phyloP scores from a whole-genome alignment of 2,113 vertebrate species.

The Vombatus ursinus region DNA sequence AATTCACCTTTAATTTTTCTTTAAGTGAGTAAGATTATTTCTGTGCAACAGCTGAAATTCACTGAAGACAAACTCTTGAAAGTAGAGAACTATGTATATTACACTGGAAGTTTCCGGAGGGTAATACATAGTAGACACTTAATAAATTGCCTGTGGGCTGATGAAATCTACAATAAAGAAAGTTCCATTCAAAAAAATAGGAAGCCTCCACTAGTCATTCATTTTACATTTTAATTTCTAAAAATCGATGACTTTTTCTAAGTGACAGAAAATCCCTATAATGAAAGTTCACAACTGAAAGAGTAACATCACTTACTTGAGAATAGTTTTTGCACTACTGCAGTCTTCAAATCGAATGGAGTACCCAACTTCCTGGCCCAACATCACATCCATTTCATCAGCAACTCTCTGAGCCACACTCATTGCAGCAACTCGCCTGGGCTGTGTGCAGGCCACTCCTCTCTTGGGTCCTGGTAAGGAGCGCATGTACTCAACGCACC shows the following conservation, averaged over 20 bases:
- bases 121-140: neutral
- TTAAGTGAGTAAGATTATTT: neutral
- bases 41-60: neutral
- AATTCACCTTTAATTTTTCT: neutral
- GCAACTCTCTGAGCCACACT: slow-evolving; percentile 97
- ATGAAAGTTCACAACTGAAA: slow-evolving; percentile 46
- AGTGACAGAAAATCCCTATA: slow-evolving; percentile 21
- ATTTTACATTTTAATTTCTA: slow-evolving; percentile 14
- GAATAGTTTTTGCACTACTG: slow-evolving; percentile 96
- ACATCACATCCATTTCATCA: slow-evolving; percentile 98
- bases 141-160: neutral
- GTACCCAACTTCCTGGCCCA: slow-evolving; percentile 98
- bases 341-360: slow-evolving; percentile 98
- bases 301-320: slow-evolving; percentile 91
- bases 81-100: neutral
- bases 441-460: slow-evolving; percentile 96
- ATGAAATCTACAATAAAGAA: neutral
- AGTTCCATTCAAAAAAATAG: neutral
- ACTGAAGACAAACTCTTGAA: neutral
- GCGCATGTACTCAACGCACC: slow-evolving; percentile 97
- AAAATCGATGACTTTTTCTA: neutral
- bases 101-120: neutral
- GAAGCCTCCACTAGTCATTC: neutral
- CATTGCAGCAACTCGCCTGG: slow-evolving; percentile 96
- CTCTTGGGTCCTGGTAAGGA: slow-evolving; percentile 91